Evolutionary conservation across 2,888 invertebrate genomes (phyloP).

Genomic region (Mantis religiosa): DNA sequence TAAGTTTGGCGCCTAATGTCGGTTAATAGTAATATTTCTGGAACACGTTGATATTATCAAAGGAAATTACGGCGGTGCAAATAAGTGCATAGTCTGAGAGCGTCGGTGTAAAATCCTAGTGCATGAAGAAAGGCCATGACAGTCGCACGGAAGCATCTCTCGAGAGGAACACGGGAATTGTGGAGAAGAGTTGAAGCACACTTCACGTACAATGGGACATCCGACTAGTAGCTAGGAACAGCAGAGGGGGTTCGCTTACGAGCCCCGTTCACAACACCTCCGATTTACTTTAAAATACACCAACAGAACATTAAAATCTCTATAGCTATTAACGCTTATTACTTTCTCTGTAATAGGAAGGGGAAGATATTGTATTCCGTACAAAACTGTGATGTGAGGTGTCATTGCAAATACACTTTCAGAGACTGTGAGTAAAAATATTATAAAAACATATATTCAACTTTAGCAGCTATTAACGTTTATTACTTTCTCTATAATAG

Average conservation of each 20-base stretch:
- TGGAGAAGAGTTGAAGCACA: background rate
- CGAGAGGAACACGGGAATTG: background rate
- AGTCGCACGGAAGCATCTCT: background rate
- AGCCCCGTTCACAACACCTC: background rate
- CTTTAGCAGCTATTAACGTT: no score
- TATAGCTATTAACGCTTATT: no score
- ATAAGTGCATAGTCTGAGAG: background rate
- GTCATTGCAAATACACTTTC: no score
- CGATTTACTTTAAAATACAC: no score
- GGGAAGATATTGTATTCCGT: no score
- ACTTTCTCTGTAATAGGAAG: no score
- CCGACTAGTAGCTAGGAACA: background rate
- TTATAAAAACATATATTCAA: no score
- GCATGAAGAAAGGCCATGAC: background rate
- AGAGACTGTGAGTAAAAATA: no score
- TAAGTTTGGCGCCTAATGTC: no score
- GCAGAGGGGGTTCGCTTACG: background rate
- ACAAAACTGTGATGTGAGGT: no score
- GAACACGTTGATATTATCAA: background rate
- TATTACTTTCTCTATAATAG: no score
- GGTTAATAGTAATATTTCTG: no score
- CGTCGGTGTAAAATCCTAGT: background rate
- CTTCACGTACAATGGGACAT: background rate
- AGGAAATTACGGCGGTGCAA: background rate
- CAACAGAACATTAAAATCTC: background rate